phyloP scores from a whole-genome alignment of 2,113 vertebrate genomes.

The Etheostoma cragini region DNA sequence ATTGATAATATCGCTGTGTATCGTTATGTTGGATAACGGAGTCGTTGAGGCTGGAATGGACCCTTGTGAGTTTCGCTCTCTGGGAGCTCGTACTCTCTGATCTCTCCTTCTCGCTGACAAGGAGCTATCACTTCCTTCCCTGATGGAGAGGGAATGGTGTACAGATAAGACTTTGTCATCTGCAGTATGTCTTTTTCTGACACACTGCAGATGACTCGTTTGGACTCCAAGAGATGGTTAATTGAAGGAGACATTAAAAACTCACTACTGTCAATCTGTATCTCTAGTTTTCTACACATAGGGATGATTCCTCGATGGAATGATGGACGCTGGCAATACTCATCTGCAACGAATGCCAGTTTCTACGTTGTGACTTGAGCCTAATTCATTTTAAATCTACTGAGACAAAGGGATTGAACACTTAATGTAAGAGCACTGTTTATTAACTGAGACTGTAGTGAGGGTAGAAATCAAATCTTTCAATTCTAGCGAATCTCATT shows the following conservation, averaged over 20 bases:
- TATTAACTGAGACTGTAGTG: neutral
- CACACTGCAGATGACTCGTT: constrained; percentile 64
- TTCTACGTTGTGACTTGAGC: constrained; percentile 36
- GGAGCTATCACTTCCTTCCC: constrained; percentile 75
- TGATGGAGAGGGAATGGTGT: constrained; percentile 65
- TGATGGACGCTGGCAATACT: neutral
- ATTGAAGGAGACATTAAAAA: constrained; percentile 77
- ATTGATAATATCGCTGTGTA: constrained; percentile 61
- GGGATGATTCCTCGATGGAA: constrained; percentile 17
- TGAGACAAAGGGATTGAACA: constrained; percentile 7
- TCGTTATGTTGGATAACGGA: constrained; percentile 73
- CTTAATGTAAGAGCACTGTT: neutral
- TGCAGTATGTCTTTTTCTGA: constrained; percentile 65
- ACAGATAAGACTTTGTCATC: constrained; percentile 68
- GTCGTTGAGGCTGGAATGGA: constrained; percentile 72
- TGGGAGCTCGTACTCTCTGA: constrained; percentile 73
- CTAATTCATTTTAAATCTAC: constrained; percentile 13
- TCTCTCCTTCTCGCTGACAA: constrained; percentile 80
- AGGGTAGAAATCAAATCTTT: neutral
- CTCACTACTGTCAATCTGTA: constrained; percentile 64
- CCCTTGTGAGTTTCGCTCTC: constrained; percentile 73
- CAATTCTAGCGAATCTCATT: neutral
- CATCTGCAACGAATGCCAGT: constrained; percentile 12
- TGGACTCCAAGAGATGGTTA: constrained; percentile 72
- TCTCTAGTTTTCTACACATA: constrained; percentile 33